These are phyloP conservation scores for Steinernema feltiae DNA, from an alignment of 1,140 invertebrate genomes.

Conservation along the genomic window DNA sequence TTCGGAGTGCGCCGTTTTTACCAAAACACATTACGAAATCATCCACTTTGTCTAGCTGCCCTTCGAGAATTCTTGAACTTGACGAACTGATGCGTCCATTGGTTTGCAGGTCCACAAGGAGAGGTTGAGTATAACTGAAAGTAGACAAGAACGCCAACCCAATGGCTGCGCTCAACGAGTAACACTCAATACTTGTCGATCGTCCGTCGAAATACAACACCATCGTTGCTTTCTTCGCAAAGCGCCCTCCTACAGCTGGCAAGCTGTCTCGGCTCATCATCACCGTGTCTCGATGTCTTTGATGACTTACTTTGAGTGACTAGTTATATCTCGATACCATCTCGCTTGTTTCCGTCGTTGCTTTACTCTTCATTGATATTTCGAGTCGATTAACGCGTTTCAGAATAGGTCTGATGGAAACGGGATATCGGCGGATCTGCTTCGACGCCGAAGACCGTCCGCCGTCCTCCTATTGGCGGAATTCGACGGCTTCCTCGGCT, in stretches of 20 bases:
- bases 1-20: not conserved
- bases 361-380: not conserved
- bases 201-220: conserved; percentile 7
- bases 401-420: not conserved
- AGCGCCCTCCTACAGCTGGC: not conserved
- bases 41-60: no score
- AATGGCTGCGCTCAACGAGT: not conserved
- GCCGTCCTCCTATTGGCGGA: not conserved
- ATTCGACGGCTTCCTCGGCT: not conserved
- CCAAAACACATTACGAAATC: not conserved
- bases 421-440: conserved; percentile 2
- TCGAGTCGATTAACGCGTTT: not conserved
- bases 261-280: not conserved
- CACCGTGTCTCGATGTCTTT: not conserved
- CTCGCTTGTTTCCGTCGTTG: not conserved
- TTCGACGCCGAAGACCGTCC: conserved; percentile 13
- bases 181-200: not conserved
- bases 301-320: not conserved
- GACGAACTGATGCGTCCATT: no score
- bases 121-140: not conserved
- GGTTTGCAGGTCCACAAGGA: not conserved
- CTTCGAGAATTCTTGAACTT: no score
- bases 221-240: not conserved
- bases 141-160: not conserved
- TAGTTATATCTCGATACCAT: not conserved